Percentiles rank a stretch among this genome's conserved stretches.
Evolutionary conservation across 2,888 invertebrate species (phyloP).

Genomic region (Pegoplata infirma): DNA sequence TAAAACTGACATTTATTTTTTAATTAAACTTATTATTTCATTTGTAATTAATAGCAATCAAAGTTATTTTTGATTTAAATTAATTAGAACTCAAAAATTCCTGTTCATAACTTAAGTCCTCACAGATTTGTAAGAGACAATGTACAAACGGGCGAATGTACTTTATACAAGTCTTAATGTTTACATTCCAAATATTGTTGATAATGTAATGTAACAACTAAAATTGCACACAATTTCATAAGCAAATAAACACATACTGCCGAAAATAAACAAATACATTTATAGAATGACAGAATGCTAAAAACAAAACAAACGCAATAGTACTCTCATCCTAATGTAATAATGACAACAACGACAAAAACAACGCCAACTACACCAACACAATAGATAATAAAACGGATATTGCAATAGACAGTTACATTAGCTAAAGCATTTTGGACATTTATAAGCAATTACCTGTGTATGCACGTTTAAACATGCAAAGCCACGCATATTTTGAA

Average conservation of each 20-base stretch:
- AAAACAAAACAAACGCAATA: not conserved
- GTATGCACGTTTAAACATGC: conserved; percentile 35
- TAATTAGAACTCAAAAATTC: too few species aligned
- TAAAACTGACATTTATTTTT: too few species aligned
- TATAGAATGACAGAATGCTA: not conserved
- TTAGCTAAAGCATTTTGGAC: conserved; percentile 26
- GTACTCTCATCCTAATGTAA: not conserved
- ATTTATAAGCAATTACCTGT: conserved; percentile 53
- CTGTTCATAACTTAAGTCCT: too few species aligned
- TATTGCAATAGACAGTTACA: conserved; percentile 48
- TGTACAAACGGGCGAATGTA: too few species aligned
- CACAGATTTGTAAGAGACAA: too few species aligned
- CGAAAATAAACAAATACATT: not conserved
- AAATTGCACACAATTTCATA: not conserved
- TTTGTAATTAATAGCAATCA: too few species aligned
- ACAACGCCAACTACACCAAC: not conserved
- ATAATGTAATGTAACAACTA: not conserved
- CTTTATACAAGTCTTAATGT: too few species aligned
- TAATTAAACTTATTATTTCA: too few species aligned
- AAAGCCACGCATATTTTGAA: conserved; percentile 13
- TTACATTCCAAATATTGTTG: not conserved
- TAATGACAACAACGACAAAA: not conserved
- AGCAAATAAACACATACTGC: not conserved
- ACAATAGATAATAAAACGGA: not conserved
- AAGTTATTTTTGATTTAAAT: too few species aligned